Evolutionary conservation across 2,113 vertebrate genomes (phyloP).

Genomic region (Oryzias javanicus): DNA sequence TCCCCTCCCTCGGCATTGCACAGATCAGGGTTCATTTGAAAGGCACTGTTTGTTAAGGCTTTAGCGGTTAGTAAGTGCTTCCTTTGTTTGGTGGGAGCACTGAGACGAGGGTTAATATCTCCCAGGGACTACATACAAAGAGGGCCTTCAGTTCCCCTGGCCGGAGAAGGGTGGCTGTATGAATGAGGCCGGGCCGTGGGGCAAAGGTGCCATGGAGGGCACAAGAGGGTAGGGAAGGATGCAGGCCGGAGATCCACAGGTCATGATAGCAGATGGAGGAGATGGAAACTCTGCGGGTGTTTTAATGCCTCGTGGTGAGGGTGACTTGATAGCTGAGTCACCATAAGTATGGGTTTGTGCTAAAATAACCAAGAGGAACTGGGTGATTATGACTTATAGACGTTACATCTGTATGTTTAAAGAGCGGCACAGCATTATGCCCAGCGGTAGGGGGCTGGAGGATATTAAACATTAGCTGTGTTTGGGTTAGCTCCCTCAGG

Average conservation of each 20-base stretch:
- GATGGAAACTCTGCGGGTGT: conserved; percentile 8
- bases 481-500: conserved; percentile 20
- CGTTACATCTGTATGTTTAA: background rate
- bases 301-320: background rate
- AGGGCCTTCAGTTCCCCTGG: conserved; percentile 75
- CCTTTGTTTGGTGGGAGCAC: conserved; percentile 73
- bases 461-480: conserved; percentile 2
- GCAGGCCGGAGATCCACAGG: conserved; percentile 37
- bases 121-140: conserved; percentile 76
- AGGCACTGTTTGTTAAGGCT: conserved; percentile 77
- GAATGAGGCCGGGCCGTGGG: conserved; percentile 65
- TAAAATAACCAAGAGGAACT: conserved; percentile 7
- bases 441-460: background rate
- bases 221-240: conserved; percentile 42
- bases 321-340: conserved; percentile 4
- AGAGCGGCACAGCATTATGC: background rate
- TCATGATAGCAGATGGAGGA: conserved; percentile 19
- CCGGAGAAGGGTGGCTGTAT: conserved; percentile 68
- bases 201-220: conserved; percentile 73
- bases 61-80: conserved; percentile 79
- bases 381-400: conserved; percentile 1
- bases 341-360: background rate
- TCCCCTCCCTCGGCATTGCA: conserved; percentile 58
- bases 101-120: conserved; percentile 77
- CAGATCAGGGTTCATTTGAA: conserved; percentile 74